Evolutionary conservation across 2,888 invertebrate genomes (phyloP).

Genomic region (Mystacides longicornis): DNA sequence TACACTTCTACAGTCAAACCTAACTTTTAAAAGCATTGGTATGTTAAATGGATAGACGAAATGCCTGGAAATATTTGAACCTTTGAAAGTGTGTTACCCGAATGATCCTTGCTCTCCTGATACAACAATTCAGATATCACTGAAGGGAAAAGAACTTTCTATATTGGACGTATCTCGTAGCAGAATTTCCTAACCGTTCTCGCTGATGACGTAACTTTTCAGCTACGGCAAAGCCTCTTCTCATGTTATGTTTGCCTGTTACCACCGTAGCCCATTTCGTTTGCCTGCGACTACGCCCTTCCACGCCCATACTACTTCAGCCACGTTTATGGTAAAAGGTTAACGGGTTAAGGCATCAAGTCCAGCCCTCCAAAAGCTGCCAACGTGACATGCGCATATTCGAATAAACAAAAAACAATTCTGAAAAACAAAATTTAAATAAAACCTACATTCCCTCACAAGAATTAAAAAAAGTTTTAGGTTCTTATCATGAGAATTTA

Average conservation of each 20-base stretch:
- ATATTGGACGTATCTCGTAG: slow-evolving; percentile 12
- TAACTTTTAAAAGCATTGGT: too few species aligned
- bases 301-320: slow-evolving; percentile 6
- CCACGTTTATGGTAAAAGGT: neutral
- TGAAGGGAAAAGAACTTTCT: slow-evolving; percentile 20
- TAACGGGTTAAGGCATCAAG: neutral
- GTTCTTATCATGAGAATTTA: too few species aligned
- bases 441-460: too few species aligned
- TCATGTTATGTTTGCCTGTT: slow-evolving; percentile 15
- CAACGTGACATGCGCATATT: too few species aligned
- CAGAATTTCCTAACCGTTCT: slow-evolving; percentile 15
- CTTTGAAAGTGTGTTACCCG: neutral
- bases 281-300: slow-evolving; percentile 24
- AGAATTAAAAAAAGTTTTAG: too few species aligned
- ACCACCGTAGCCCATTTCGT: slow-evolving; percentile 21
- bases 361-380: neutral
- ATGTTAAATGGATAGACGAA: too few species aligned
- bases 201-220: neutral
- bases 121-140: slow-evolving; percentile 18
- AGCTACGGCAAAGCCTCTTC: neutral
- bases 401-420: too few species aligned
- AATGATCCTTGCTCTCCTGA: slow-evolving; percentile 13
- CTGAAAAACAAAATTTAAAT: too few species aligned
- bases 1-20: too few species aligned
- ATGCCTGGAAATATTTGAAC: too few species aligned